A percentile compares a stretch with the other conserved stretches of the same genome.
phyloP scores from a whole-genome alignment of 2,113 vertebrate species.

The Coracopsis vasa region DNA sequence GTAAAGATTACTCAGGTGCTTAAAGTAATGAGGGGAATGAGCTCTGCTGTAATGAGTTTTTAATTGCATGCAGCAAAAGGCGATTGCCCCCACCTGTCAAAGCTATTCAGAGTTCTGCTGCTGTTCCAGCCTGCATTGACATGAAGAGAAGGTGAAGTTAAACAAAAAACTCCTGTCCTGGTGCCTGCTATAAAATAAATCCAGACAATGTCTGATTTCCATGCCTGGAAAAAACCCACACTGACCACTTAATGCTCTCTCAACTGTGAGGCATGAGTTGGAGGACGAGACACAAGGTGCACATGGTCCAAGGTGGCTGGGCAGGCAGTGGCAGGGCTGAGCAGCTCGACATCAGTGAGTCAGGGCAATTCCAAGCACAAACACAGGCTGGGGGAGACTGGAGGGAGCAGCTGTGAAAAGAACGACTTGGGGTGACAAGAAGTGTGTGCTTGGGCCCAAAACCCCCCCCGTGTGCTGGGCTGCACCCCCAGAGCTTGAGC shows the following conservation, averaged over 20 bases:
- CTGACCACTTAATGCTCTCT: neutral
- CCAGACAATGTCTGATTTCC: neutral
- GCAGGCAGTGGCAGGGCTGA: no score
- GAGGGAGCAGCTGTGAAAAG: neutral
- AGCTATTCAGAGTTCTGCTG: neutral
- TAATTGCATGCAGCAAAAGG: constrained; percentile 16
- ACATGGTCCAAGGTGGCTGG: fast-evolving
- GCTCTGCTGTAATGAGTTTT: constrained; percentile 26
- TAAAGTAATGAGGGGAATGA: constrained; percentile 35
- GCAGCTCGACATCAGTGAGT: neutral
- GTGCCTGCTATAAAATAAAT: neutral
- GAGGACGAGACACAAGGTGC: fast-evolving
- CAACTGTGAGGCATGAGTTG: fast-evolving
- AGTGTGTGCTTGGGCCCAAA: neutral
- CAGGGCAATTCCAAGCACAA: neutral
- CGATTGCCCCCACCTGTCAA: neutral
- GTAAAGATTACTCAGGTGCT: constrained; percentile 10
- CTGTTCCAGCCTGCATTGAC: neutral
- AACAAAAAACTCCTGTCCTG: neutral
- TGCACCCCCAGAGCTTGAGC: neutral
- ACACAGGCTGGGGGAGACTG: neutral
- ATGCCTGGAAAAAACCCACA: neutral
- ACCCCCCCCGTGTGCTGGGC: neutral
- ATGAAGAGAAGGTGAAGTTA: neutral
- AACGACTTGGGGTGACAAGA: neutral